phyloP scores from a whole-genome alignment of 2,888 invertebrate species.

The Neoscelio sp. region DNA sequence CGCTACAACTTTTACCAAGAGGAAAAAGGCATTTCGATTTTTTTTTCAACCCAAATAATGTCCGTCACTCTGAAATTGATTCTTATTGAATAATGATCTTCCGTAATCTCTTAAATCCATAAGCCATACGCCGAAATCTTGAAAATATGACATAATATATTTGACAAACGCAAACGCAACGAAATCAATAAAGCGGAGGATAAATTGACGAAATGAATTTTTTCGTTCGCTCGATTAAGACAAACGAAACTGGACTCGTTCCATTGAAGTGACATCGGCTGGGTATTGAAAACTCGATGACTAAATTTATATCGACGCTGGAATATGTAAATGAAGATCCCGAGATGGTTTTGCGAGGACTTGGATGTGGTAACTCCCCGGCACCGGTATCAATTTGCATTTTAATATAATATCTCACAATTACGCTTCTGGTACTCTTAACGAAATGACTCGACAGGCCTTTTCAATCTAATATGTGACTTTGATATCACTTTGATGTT shows the following conservation, averaged over 20 bases:
- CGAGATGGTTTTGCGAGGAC: conserved; percentile 24
- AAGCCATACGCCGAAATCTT: no score
- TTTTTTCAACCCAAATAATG: no score
- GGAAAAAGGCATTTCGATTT: no score
- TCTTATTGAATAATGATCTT: no score
- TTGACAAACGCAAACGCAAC: conserved; percentile 8
- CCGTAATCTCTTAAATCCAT: no score
- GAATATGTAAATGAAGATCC: conserved; percentile 48
- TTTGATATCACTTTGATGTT: conserved; percentile 15
- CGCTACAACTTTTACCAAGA: no score
- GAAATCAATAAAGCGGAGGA: conserved; percentile 37
- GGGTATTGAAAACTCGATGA: conserved; percentile 54
- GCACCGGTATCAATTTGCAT: conserved; percentile 54
- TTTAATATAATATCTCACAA: conserved; percentile 61
- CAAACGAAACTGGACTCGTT: conserved; percentile 12
- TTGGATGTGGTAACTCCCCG: conserved; percentile 31
- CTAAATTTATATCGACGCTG: conserved; percentile 50
- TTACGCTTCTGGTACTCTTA: conserved; percentile 36
- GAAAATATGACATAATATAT: no score
- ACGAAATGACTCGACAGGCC: conserved; percentile 16
- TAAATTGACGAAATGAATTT: conserved; percentile 21
- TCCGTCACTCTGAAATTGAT: no score
- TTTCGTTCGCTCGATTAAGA: conserved; percentile 14
- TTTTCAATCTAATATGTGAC: conserved; percentile 26
- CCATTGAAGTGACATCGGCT: no score